A percentile compares a stretch with the other conserved stretches of the same genome.
Conservation (phyloP, 2,888 invertebrate species). For the Neoaliturus tenellus region DNA sequence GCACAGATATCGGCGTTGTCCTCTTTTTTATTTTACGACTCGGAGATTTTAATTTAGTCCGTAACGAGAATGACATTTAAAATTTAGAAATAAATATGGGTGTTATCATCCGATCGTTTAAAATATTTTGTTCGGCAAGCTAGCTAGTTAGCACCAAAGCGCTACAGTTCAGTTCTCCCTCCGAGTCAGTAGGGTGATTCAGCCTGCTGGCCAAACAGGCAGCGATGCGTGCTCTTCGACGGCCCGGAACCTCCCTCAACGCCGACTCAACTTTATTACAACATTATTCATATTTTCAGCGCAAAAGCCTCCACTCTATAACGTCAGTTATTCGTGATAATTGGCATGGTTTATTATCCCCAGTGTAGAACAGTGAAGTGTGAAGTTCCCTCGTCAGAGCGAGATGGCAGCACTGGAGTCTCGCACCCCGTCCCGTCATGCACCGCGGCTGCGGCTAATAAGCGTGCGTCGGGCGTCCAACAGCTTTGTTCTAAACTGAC, state of each 20-base stretch:
- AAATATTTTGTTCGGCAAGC: too few relatives aligned
- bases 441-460: slow-evolving; percentile 7
- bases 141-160: too few relatives aligned
- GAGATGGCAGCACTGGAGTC: background rate
- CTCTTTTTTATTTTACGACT: too few relatives aligned
- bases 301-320: slow-evolving; percentile 9
- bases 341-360: background rate
- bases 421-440: background rate
- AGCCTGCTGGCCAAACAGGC: background rate
- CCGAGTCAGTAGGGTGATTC: background rate
- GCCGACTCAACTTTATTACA: slow-evolving; percentile 1
- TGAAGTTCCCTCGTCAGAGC: background rate
- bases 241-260: slow-evolving; percentile 18
- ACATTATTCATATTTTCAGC: slow-evolving; percentile 19
- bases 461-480: background rate
- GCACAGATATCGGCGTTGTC: background rate
- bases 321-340: background rate
- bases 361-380: background rate
- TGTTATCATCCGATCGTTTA: too few relatives aligned
- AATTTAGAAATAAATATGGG: too few relatives aligned
- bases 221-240: background rate
- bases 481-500: slow-evolving; percentile 31
- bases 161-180: too few relatives aligned
- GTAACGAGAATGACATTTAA: too few relatives aligned
- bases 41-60: too few relatives aligned